A percentile compares a stretch with the other conserved stretches of the same genome.
These are phyloP conservation scores for Cyclopterus lumpus DNA, from an alignment of 2,797 vertebrate species.

Conservation along the genomic window DNA sequence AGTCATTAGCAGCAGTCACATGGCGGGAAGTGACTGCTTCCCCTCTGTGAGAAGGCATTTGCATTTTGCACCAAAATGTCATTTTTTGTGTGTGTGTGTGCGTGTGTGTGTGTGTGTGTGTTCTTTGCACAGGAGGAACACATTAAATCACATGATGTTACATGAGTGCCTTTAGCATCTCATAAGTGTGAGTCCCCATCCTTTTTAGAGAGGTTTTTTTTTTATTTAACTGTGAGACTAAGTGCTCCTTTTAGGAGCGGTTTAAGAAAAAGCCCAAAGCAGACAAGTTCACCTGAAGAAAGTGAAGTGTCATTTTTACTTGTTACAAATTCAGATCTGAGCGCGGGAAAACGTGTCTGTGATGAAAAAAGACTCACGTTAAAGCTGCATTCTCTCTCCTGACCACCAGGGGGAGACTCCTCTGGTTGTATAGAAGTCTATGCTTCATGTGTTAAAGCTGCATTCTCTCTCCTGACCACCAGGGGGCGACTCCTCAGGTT, in stretches of 20 bases:
- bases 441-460: too few relatives aligned
- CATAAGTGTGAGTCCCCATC: background rate
- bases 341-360: background rate
- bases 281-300: background rate
- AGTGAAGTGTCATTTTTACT: background rate
- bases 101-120: too few relatives aligned
- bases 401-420: too few relatives aligned
- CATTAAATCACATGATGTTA: background rate
- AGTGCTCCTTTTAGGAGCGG: background rate
- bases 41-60: conserved; percentile 35
- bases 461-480: too few relatives aligned
- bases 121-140: background rate
- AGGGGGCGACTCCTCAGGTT: too few relatives aligned
- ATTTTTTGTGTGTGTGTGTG: too few relatives aligned
- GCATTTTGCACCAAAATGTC: conserved; percentile 25
- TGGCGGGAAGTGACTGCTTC: conserved; percentile 8
- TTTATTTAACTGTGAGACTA: background rate
- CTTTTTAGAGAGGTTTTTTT: conserved; percentile 1
- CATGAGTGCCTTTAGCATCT: background rate
- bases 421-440: too few relatives aligned
- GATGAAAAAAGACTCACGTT: background rate
- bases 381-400: too few relatives aligned
- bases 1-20: conserved; percentile 42
- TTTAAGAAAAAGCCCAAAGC: background rate
- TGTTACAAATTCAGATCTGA: background rate